Conservation (phyloP, 2,797 vertebrate species). For the Buceros bicornis region DNA sequence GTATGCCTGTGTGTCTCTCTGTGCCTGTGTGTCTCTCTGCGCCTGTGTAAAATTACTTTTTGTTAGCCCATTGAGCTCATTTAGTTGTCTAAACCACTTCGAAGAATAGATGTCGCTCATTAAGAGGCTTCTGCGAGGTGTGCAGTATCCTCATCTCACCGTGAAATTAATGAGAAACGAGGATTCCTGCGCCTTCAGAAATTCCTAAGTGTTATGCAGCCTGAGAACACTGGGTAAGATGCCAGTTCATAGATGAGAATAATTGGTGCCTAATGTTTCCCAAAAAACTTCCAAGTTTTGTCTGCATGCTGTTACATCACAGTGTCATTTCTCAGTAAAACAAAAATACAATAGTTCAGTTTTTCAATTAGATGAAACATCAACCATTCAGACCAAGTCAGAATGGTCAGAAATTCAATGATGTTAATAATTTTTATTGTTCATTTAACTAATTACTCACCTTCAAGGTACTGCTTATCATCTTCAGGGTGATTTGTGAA, state of each 20-base stretch:
- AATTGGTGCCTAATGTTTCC: neutral
- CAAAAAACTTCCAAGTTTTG: neutral
- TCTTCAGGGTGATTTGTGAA: neutral
- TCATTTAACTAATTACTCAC: neutral
- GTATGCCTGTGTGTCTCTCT: neutral
- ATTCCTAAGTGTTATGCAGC: neutral
- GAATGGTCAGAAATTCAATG: neutral
- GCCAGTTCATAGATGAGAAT: neutral
- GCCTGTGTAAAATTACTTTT: neutral
- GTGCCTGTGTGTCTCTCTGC: neutral
- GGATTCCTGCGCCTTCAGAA: neutral
- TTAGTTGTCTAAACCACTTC: neutral
- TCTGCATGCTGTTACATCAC: neutral
- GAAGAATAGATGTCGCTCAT: neutral
- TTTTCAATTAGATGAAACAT: neutral
- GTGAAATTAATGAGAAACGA: neutral
- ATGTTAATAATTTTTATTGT: neutral
- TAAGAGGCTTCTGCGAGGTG: neutral
- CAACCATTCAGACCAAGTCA: neutral
- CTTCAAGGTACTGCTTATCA: neutral
- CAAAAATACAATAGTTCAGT: neutral
- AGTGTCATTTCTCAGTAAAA: neutral
- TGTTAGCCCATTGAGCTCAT: neutral
- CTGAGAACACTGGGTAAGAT: neutral
- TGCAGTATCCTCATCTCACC: neutral